Conservation (phyloP, 2,888 invertebrate species). For the Steinernema hermaphroditum region DNA sequence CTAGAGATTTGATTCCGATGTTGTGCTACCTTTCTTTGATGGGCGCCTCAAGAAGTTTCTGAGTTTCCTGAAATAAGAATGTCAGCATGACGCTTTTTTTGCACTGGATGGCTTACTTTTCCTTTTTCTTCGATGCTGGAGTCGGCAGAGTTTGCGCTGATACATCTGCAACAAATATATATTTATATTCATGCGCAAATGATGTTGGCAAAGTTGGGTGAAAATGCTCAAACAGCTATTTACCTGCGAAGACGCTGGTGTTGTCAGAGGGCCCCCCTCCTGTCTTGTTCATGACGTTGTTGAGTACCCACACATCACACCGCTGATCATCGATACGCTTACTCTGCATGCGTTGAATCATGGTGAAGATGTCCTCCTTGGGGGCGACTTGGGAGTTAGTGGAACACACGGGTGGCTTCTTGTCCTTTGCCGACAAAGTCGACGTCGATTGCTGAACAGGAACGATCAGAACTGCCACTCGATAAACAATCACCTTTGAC, state of each 20-base stretch:
- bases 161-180: no score
- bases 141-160: no score
- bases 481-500: slow-evolving; percentile 14
- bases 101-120: no score
- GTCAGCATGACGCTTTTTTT: no score
- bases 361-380: slow-evolving; percentile 81
- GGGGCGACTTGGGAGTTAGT: not conserved
- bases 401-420: not conserved
- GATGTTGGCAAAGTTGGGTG: no score
- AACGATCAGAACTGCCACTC: not conserved
- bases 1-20: no score
- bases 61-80: no score
- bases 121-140: no score
- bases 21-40: no score
- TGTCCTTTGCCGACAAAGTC: slow-evolving; percentile 6
- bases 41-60: no score
- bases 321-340: slow-evolving; percentile 96
- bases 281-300: slow-evolving; percentile 32
- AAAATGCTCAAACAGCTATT: slow-evolving; percentile 14
- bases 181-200: no score
- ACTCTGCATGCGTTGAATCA: slow-evolving; percentile 86
- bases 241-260: slow-evolving; percentile 14
- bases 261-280: slow-evolving; percentile 32
- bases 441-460: slow-evolving; percentile 15
- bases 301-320: slow-evolving; percentile 69